A percentile compares a stretch with the other conserved stretches of the same genome.
Conservation (phyloP, 2,888 invertebrate species). For the Ornithoptera priamus region DNA sequence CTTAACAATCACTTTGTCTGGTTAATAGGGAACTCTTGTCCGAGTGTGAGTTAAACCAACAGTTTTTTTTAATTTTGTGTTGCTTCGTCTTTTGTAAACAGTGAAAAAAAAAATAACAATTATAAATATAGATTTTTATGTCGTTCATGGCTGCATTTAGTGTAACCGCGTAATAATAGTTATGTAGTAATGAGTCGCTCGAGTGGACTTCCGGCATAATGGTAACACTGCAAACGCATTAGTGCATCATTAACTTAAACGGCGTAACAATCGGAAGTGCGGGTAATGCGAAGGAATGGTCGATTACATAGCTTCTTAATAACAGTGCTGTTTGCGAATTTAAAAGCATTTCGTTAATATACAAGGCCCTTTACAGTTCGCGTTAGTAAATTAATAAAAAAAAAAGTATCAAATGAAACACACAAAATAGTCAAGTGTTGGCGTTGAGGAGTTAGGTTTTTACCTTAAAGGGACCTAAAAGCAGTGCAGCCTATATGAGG, state of each 20-base stretch:
- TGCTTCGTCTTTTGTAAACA: neutral
- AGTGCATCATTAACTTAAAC: constrained; percentile 64
- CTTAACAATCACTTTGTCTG: too few species aligned
- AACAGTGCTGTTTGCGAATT: constrained; percentile 9
- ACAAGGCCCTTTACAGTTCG: too few species aligned
- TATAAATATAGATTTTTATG: constrained; percentile 21
- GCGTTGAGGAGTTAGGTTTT: too few species aligned
- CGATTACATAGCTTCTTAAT: constrained; percentile 33
- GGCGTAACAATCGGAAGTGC: constrained; percentile 34
- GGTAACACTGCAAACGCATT: constrained; percentile 75
- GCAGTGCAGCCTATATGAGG: too few species aligned
- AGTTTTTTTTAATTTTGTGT: too few species aligned
- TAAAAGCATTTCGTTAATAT: constrained; percentile 15
- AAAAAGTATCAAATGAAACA: too few species aligned
- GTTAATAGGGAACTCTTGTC: too few species aligned
- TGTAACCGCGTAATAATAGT: constrained; percentile 41
- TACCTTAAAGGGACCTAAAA: too few species aligned
- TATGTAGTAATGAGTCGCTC: constrained; percentile 49
- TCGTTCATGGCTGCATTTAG: constrained; percentile 32
- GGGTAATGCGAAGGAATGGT: constrained; percentile 36
- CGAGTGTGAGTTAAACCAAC: too few species aligned
- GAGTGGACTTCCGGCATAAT: constrained; percentile 47
- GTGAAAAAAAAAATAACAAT: constrained; percentile 11
- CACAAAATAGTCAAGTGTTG: too few species aligned
- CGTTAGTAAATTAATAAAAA: too few species aligned